Percentiles rank a stretch among this genome's conserved stretches.
Conservation (phyloP, 2,888 invertebrate species). For the Slavum lentiscoides region DNA sequence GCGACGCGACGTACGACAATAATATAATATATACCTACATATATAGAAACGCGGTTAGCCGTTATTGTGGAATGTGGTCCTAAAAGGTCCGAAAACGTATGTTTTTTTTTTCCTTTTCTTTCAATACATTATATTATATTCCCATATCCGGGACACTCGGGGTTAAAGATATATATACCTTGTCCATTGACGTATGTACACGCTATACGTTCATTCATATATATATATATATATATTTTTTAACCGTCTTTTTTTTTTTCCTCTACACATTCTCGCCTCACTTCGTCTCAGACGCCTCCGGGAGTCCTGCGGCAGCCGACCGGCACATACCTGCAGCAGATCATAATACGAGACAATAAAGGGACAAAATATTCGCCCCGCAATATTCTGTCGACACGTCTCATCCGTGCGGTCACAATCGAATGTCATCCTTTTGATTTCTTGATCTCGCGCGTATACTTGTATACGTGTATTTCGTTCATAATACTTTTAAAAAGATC, state of each 20-base stretch:
- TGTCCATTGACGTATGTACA: slow-evolving; percentile 25
- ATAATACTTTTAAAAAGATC: not conserved
- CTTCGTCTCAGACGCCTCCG: not conserved
- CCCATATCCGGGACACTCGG: not conserved
- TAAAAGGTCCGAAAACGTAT: slow-evolving; percentile 5
- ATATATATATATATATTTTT: slow-evolving; percentile 3
- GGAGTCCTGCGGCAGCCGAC: not conserved
- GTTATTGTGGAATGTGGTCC: not conserved
- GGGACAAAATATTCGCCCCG: not conserved
- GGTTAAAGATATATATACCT: not conserved
- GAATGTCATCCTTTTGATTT: too few relatives aligned
- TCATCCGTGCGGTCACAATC: not conserved
- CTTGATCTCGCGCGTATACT: not conserved
- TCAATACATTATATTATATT: not conserved
- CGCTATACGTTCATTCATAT: slow-evolving; percentile 22
- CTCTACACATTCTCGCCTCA: too few relatives aligned
- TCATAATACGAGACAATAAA: not conserved
- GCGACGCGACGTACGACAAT: too few relatives aligned
- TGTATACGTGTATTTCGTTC: not conserved
- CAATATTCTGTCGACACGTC: slow-evolving; percentile 31
- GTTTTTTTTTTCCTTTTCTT: slow-evolving; percentile 13
- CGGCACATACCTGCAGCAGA: not conserved
- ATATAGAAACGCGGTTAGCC: not conserved
- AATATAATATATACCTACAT: too few relatives aligned
- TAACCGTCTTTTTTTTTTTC: slow-evolving; percentile 1